Evolutionary conservation across 2,113 vertebrate species (phyloP).

Genomic region (Sitta europaea): DNA sequence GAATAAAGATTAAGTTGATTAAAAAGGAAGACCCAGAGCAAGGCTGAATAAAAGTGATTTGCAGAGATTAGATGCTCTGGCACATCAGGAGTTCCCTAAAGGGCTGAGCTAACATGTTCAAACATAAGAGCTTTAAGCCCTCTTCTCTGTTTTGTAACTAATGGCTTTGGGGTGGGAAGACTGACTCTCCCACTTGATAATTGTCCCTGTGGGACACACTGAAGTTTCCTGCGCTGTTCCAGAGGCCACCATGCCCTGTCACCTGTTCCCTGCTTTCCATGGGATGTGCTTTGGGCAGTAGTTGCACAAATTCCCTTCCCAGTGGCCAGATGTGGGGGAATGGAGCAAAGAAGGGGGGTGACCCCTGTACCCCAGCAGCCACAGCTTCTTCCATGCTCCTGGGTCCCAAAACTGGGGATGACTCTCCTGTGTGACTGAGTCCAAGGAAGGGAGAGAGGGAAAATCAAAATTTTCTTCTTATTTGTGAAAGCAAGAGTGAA

Average conservation of each 20-base stretch:
- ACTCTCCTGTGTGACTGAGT: neutral
- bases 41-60: constrained; percentile 53
- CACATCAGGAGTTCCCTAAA: constrained; percentile 59
- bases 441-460: neutral
- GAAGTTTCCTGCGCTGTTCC: neutral
- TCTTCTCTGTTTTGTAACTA: constrained; percentile 33
- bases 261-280: neutral
- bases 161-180: constrained; percentile 1
- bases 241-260: neutral
- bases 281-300: neutral
- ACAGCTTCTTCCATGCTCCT: neutral
- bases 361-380: neutral
- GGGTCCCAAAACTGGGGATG: neutral
- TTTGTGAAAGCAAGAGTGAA: neutral
- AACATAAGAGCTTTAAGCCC: constrained; percentile 41
- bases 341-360: neutral
- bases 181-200: neutral
- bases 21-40: constrained; percentile 56
- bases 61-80: constrained; percentile 53
- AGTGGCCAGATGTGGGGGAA: neutral
- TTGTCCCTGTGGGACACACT: neutral
- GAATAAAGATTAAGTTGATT: constrained; percentile 67
- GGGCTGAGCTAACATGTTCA: constrained; percentile 46
- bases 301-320: rapidly evolving
- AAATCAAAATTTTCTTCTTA: neutral